These are phyloP conservation scores for Sitobion miscanthi DNA, from an alignment of 1,140 invertebrate species.

Conservation along the genomic window DNA sequence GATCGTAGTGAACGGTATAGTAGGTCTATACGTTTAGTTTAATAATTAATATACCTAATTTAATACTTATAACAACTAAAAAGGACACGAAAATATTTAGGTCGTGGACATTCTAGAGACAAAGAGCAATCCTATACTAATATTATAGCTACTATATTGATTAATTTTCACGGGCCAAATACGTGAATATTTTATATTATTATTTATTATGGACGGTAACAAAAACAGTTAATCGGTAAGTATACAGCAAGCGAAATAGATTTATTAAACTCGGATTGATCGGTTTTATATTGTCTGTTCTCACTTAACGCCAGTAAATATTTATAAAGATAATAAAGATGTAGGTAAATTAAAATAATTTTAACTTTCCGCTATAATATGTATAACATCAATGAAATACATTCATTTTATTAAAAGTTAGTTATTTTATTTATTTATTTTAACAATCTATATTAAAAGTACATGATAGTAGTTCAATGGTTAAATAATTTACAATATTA, in stretches of 20 bases:
- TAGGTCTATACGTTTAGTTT: too few relatives aligned
- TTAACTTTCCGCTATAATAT: background rate
- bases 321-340: background rate
- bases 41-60: background rate
- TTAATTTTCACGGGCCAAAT: background rate
- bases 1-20: background rate
- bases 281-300: background rate
- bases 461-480: background rate
- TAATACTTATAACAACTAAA: background rate
- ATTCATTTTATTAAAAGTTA: background rate
- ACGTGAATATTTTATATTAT: slow-evolving; percentile 15
- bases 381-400: background rate
- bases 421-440: background rate
- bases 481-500: too few relatives aligned
- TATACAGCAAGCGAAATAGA: background rate
- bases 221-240: background rate
- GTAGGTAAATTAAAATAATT: background rate
- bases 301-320: background rate
- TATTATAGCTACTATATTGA: background rate
- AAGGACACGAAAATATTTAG: background rate
- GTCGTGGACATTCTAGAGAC: background rate
- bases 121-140: background rate
- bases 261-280: background rate
- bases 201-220: background rate
- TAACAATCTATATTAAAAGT: background rate